Evolutionary conservation across 2,113 vertebrate species (phyloP).

Genomic region (Silurus asotus): DNA sequence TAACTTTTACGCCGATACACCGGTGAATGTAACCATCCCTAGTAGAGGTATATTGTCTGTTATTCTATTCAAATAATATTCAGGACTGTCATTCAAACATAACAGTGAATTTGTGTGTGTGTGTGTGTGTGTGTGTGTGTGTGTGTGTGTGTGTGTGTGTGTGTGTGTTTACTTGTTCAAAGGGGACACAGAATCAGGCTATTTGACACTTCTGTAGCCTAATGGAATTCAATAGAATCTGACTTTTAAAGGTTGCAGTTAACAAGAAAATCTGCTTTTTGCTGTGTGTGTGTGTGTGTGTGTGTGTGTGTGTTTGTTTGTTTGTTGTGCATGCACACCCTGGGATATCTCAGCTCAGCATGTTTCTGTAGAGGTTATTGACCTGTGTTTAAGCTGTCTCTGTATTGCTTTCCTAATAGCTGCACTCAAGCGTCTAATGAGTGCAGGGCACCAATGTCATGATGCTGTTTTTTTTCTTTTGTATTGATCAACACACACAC

Average conservation of each 20-base stretch:
- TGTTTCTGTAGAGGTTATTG: slow-evolving; percentile 42
- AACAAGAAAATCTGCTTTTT: slow-evolving; percentile 34
- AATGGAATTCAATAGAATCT: slow-evolving; percentile 28
- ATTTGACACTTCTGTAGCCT: slow-evolving; percentile 15
- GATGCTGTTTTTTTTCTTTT: slow-evolving; percentile 39
- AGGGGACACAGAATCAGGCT: slow-evolving; percentile 14
- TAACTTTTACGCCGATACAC: too few species aligned
- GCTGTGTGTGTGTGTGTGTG: slow-evolving; percentile 12
- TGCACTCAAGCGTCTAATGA: slow-evolving; percentile 37
- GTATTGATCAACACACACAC: slow-evolving; percentile 33
- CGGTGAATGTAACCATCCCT: too few species aligned
- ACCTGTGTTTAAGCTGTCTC: slow-evolving; percentile 21
- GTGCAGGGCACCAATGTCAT: slow-evolving; percentile 30
- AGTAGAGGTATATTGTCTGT: too few species aligned
- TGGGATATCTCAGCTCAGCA: slow-evolving; percentile 24
- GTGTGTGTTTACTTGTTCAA: slow-evolving; percentile 11
- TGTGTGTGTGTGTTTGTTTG: slow-evolving; percentile 1
- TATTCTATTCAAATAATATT: too few species aligned
- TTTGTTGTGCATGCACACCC: background rate
- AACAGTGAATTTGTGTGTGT: background rate
- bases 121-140: background rate
- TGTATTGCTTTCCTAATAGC: slow-evolving; percentile 35
- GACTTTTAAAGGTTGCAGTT: slow-evolving; percentile 39
- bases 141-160: background rate
- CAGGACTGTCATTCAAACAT: too few species aligned